Base-by-base conservation (phyloP, 1,140 invertebrate genomes). In the Pseudomyrmex concolor region DNA sequence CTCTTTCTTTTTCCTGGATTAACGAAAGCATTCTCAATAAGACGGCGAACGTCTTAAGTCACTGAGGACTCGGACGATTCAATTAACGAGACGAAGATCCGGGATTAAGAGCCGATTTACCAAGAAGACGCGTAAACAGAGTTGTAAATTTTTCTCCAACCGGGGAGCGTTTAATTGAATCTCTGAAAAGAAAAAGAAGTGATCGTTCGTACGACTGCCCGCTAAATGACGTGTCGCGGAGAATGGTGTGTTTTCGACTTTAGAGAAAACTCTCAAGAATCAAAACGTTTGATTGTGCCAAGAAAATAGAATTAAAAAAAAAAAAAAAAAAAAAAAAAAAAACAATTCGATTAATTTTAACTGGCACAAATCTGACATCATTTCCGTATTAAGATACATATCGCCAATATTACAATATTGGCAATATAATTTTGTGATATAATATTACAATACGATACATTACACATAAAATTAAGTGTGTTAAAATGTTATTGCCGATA, bases 101-200 rank as follows among this genome's bases (percentile, higher is more conserved):
- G 15, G 13, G n/a, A 50, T 67, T 88, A 86, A 86, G 76, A 59
- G 54, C 59, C 51, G 82, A 60, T 83, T 89, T 72, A 68, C 50
- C 51, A 45, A 59, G 17, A 62, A 51, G 54, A 50, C 74, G 72
- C 81, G 89, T 91, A 91, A 89, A 91, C 88, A 91, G 74, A 87
- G 82, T 78, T 89, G 90, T 91, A 91, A 91, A 91, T 90, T 90
- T 91, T 89, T 90, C 85, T 84, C 51, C 34, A 2, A 45, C 19
- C 57, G 9, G 62, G 12, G 54, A 60, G 15, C 64, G 50, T 71
- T 80, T 87, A 89, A 84, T 86, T 87, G 64, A 84, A 84, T 87
- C 64, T 70, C 34, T 34, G 34, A 34, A 34, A 34, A 25, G 62
- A 78, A 67, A 76, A 10, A 74, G 62, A 66, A 50, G 17, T 54